Base-by-base conservation (phyloP, 2,888 invertebrate genomes). In the Brenthis hecate region DNA sequence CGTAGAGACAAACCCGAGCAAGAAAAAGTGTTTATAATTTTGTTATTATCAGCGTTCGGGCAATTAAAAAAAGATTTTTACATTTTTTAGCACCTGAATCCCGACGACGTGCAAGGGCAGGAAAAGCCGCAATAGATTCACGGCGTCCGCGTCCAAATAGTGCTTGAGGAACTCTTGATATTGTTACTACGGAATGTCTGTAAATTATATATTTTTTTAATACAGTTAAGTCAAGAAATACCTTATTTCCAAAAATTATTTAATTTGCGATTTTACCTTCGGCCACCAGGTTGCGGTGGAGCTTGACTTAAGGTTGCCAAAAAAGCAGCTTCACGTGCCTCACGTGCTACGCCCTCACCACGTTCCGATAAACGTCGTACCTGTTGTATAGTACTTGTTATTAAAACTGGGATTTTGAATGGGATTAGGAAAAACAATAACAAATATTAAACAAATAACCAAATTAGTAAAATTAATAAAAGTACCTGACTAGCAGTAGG, bases 151-250 rank as follows among this genome's bases (percentile, higher is more conserved):
- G 94, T 0, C 96, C 96, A 77, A 97, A 97, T 4, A 97, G 85
- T 1, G 96, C 94, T 57, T 95, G 94, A 3, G 97, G 97, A 63
- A 97, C 96, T 85, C 95, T 95, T 0, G 96, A 97, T 79, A 97
- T 97, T 74, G 97, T 97, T 23, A 97, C 97, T 56, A 97, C 97
- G 67, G 97, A 97, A 88, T 97, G 97, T 76, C 97, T 94, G 89
- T 13, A 84, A 84, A 73, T 54, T 13, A 73, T 19, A n/a, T 32
- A n/a, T 32, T 60, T 51, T 57, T 56, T 56, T 13, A 47, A 61
- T 23, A 43, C 4, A 23, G 32, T 43, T 56, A 1, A 56, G 48
- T 36, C 13, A 28, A 54, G 48, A 56, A 16, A 54, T 36, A 3
- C 1, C 3, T 16, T 32, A 48, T 13, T 11, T 36, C 11, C 5